These are phyloP conservation scores for Pogonophryne albipinna DNA, from an alignment of 2,797 vertebrate genomes.

Conservation along the genomic window DNA sequence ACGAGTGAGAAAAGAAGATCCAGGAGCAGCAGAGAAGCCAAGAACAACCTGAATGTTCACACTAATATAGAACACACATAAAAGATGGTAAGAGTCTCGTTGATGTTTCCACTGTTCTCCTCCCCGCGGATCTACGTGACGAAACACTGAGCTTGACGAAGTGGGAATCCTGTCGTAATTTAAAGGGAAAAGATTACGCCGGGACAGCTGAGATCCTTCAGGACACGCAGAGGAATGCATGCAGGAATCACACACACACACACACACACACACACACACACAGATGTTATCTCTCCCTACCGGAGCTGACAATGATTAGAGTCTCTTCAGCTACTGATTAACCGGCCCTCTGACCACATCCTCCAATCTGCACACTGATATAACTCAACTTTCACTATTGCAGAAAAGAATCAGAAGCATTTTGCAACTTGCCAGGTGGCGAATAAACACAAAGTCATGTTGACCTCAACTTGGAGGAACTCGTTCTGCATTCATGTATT, in stretches of 20 bases:
- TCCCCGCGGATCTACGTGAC: conserved; percentile 23
- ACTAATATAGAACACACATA: neutral
- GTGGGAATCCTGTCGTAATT: conserved; percentile 56
- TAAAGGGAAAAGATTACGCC: conserved; percentile 12
- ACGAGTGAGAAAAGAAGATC: neutral
- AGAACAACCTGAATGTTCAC: conserved; percentile 1
- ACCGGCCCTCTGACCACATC: conserved; percentile 6
- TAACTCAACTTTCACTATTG: neutral
- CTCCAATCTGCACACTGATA: neutral
- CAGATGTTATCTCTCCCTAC: conserved; percentile 38
- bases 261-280: too few relatives aligned
- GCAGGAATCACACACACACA: conserved; percentile 6
- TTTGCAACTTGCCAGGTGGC: too few relatives aligned
- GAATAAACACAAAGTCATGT: too few relatives aligned
- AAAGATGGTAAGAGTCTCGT: neutral
- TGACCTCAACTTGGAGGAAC: too few relatives aligned
- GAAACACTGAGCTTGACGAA: conserved; percentile 22
- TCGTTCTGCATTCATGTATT: too few relatives aligned
- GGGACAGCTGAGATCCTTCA: conserved; percentile 7
- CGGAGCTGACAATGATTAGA: neutral
- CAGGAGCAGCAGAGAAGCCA: conserved; percentile 7
- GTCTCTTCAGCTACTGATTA: conserved; percentile 23
- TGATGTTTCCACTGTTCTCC: conserved; percentile 48
- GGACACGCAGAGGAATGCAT: neutral
- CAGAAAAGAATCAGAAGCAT: too few relatives aligned